Conservation (phyloP, 1,140 invertebrate genomes). For the Caenorhabditis latens region DNA sequence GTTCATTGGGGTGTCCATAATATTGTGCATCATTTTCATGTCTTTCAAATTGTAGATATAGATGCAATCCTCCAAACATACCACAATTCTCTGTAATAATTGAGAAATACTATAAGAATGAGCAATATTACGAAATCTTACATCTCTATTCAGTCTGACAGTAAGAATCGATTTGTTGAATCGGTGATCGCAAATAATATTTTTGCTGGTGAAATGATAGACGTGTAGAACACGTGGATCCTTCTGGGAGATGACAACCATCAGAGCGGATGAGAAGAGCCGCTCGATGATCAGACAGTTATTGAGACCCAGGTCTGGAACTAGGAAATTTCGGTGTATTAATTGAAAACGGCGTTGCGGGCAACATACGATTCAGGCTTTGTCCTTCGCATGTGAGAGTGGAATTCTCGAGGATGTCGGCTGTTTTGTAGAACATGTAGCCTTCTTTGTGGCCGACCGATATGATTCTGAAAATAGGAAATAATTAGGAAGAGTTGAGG, state of each 20-base stretch:
- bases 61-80: slow-evolving; percentile 95
- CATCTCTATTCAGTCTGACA: slow-evolving; percentile 93
- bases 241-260: slow-evolving; percentile 91
- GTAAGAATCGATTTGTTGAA: slow-evolving; percentile 96
- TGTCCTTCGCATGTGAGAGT: slow-evolving; percentile 44
- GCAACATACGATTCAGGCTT: slow-evolving; percentile 41
- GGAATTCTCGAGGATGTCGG: slow-evolving; percentile 37
- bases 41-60: slow-evolving; percentile 99
- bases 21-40: slow-evolving; percentile 95
- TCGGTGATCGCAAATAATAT: slow-evolving; percentile 98
- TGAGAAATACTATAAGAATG: slow-evolving; percentile 55
- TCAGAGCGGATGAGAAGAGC: slow-evolving; percentile 94
- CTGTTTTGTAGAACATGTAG: slow-evolving; percentile 60
- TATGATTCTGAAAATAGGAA: slow-evolving; percentile 25
- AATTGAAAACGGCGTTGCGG: neutral
- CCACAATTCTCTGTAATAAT: slow-evolving; percentile 87
- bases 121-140: slow-evolving; percentile 80
- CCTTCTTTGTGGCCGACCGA: slow-evolving; percentile 61
- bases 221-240: slow-evolving; percentile 93
- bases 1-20: slow-evolving; percentile 96
- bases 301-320: slow-evolving; percentile 54
- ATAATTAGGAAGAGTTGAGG: neutral
- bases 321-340: slow-evolving; percentile 21
- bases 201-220: slow-evolving; percentile 97
- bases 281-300: slow-evolving; percentile 88